These are phyloP conservation scores for mouse (Mus musculus) DNA, from an alignment of 2,113 vertebrate genomes.

Conservation along the genomic window GRCm39 chr2:148405001-148405500, in stretches of 20 bases:
- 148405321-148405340: background rate
- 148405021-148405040: background rate
- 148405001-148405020: background rate
- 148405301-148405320: background rate
- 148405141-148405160: background rate
- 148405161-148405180: background rate
- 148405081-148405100: background rate
- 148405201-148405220: background rate
- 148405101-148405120: background rate
- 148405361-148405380: background rate
- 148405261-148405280: background rate
- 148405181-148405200: background rate
- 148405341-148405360: background rate
- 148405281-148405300: background rate
- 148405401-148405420: background rate
- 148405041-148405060: background rate
- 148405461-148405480: background rate
- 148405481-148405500: background rate
- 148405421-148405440: background rate
- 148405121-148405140: background rate
- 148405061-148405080: background rate
- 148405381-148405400: background rate
- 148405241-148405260: background rate
- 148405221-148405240: background rate
- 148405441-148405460: background rate